Conservation (phyloP, 2,888 invertebrate species). For the Ferdinandea cuprea region DNA sequence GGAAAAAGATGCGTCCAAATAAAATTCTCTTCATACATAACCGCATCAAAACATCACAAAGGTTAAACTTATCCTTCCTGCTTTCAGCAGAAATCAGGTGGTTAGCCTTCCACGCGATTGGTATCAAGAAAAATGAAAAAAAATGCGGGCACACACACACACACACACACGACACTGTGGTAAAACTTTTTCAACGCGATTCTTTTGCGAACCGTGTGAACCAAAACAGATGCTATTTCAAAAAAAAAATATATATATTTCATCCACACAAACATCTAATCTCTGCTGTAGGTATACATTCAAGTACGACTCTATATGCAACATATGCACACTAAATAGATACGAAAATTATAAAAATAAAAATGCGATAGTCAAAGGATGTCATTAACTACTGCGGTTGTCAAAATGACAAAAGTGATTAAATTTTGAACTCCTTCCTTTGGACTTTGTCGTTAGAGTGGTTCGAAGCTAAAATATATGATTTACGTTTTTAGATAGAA, state of each 20-base stretch:
- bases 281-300: conserved; percentile 19
- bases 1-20: conserved; percentile 21
- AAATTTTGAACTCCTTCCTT: conserved; percentile 50
- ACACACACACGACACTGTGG: conserved; percentile 56
- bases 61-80: background rate
- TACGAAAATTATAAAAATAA: conserved; percentile 31
- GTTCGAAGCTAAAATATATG: conserved; percentile 64
- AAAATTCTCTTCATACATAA: conserved; percentile 3
- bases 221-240: conserved; percentile 44
- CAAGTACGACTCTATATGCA: conserved; percentile 26
- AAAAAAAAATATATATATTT: no score
- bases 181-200: conserved; percentile 47
- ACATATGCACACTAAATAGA: conserved; percentile 19
- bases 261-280: conserved; percentile 46
- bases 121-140: conserved; percentile 48
- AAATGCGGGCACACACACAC: background rate
- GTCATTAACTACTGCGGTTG: conserved; percentile 63
- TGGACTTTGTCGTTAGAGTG: conserved; percentile 17
- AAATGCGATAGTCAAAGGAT: conserved; percentile 57
- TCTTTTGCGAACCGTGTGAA: conserved; percentile 56
- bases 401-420: conserved; percentile 64
- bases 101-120: conserved; percentile 66
- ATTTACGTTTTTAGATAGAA: conserved; percentile 61
- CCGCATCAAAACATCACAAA: conserved; percentile 32
- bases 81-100: conserved; percentile 50